A percentile compares a stretch with the other conserved stretches of the same genome.
Conservation (phyloP, 2,113 vertebrate genomes). For the Terrapene triunguis region DNA sequence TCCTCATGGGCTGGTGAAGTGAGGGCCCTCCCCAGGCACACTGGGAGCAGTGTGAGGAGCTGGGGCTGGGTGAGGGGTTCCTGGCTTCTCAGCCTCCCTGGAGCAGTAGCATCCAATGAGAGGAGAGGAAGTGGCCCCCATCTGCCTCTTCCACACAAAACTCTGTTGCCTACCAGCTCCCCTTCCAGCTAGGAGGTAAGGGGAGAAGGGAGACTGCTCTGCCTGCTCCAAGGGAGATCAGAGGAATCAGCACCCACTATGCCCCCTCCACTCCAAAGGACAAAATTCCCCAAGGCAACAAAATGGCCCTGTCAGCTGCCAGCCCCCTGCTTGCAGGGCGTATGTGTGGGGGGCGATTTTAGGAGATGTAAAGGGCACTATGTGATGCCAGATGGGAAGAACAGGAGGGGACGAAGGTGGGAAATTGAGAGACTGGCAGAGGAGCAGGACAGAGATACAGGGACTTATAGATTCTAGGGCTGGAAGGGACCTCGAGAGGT, state of each 20-base stretch:
- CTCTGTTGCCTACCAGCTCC: not conserved
- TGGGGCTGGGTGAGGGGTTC: not conserved
- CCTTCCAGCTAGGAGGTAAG: not conserved
- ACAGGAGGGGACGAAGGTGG: not conserved
- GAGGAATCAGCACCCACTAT: not conserved
- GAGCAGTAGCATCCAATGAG: not conserved
- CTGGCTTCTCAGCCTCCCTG: not conserved
- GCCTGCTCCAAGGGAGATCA: fast-evolving
- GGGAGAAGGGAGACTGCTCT: fast-evolving
- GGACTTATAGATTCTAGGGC: no score
- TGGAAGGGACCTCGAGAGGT: no score
- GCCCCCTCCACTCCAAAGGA: not conserved
- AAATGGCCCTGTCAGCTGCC: not conserved
- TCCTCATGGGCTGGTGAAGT: not conserved
- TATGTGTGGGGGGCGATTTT: not conserved
- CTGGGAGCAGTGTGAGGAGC: not conserved
- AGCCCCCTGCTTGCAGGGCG: not conserved
- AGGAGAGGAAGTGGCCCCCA: not conserved
- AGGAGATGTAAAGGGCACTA: not conserved
- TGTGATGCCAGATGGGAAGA: not conserved
- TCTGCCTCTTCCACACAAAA: not conserved
- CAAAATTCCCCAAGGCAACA: not conserved
- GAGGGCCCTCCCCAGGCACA: not conserved
- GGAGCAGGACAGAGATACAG: not conserved
- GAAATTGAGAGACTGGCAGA: not conserved